Evolutionary conservation across 2,888 invertebrate species (phyloP).

Genomic region (Melanargia galathea): DNA sequence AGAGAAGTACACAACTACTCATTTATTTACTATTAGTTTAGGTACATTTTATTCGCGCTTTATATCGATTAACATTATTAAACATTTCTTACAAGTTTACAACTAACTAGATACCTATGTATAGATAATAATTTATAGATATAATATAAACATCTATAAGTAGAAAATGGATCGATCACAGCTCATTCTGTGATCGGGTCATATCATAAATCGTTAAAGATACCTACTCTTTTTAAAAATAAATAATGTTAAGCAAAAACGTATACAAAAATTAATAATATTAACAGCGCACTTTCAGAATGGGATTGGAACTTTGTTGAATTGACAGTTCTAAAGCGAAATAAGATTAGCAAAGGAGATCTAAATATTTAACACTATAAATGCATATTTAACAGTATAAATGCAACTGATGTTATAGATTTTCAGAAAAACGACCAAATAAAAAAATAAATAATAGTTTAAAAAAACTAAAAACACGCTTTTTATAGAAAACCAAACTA

Average conservation of each 20-base stretch:
- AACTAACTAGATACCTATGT: slow-evolving; percentile 18
- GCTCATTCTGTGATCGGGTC: slow-evolving; percentile 36
- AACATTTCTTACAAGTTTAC: slow-evolving; percentile 10
- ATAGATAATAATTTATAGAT: slow-evolving; percentile 31
- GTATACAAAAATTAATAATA: no score
- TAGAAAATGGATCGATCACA: slow-evolving; percentile 43
- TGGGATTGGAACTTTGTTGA: no score
- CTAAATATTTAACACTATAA: no score
- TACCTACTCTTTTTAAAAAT: neutral
- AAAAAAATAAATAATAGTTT: no score
- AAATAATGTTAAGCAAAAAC: neutral
- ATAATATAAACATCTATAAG: slow-evolving; percentile 41
- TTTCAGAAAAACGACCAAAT: no score
- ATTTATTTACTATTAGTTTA: slow-evolving; percentile 43
- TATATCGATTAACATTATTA: slow-evolving; percentile 40
- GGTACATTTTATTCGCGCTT: slow-evolving; percentile 64
- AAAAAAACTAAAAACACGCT: no score
- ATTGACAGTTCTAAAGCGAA: no score
- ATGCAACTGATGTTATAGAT: no score
- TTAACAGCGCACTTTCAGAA: no score
- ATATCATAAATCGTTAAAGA: slow-evolving; percentile 40
- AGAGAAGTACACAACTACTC: neutral
- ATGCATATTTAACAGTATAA: no score
- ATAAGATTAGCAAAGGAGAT: no score
- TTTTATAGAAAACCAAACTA: no score